Evolutionary conservation across 2,888 invertebrate genomes (phyloP), one percentile per base, ranked within the genome.

Genomic region (Trissolcus brochymenae): DNA sequence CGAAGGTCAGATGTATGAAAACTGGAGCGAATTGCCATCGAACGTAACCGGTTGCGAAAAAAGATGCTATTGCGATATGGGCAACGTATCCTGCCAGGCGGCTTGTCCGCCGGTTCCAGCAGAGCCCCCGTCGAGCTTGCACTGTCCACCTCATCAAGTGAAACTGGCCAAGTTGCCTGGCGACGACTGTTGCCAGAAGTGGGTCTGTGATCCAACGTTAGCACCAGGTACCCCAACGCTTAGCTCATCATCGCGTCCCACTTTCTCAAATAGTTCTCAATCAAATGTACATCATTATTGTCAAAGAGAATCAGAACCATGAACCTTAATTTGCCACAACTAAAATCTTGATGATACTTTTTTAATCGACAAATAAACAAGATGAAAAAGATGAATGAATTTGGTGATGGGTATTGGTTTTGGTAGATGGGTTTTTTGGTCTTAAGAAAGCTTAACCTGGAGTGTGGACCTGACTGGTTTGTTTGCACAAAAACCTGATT

Each of bases 51-150:
- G 96, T 60, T 97, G 97, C 85, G 95, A 96, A 78, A 92, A 94
- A 81, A 92, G 94, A 81, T 97, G 97, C 85, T 95, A 94, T 87
- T 97, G 97, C 85, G 95, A 96, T 87, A 94, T 94, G 88, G 96
- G 97, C 14, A 95, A 94, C 80, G 91, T 97, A 16, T 94, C 96
- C 77, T 97, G 97, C 84, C 94, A 95, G 80, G 93, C 94, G 43
- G 92, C 93, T 13, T 97, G 97, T 89, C 92, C 94, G 1, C 94
- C 95, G 0, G 92, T 96, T 0, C 90, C 95, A 0, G 93, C 94
- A 0, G 83, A 93, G 29, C 96, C 97, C 0, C 96, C 97, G 0
- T 90, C 93, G 35, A 92, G 91, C 65, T 88, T 97, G 71, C 92
- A 92, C 1, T 97, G 97, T 84, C 92, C 93, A 6, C 92, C 93